These are phyloP conservation scores for Eristalis tenax DNA, from an alignment of 2,888 invertebrate species.

Conservation along the genomic window DNA sequence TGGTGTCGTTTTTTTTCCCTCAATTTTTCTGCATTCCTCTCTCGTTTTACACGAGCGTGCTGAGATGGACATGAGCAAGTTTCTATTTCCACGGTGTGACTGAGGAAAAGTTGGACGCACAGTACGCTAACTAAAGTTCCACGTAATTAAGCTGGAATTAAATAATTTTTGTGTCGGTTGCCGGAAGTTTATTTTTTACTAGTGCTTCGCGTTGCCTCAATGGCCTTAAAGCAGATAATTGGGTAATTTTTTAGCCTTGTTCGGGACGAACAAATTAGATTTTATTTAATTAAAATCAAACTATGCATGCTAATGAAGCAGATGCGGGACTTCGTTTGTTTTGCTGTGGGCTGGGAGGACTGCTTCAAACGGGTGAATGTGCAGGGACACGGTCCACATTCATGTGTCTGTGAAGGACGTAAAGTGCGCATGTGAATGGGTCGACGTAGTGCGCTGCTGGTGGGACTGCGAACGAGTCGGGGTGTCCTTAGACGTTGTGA, in stretches of 20 bases:
- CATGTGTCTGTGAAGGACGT: not conserved
- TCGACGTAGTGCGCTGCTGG: not conserved
- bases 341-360: not conserved
- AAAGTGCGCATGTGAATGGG: not conserved
- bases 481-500: not conserved
- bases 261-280: constrained; percentile 14
- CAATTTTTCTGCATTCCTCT: not conserved
- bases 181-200: not conserved
- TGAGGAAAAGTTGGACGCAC: constrained; percentile 18
- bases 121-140: constrained; percentile 42
- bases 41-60: not conserved
- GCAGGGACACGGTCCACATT: not conserved
- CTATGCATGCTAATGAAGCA: constrained; percentile 40
- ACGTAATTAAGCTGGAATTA: constrained; percentile 59
- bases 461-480: not conserved
- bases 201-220: not conserved
- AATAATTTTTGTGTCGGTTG: constrained; percentile 16
- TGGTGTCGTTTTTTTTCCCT: not conserved
- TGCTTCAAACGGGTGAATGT: not conserved
- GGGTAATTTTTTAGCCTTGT: constrained; percentile 25
- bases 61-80: constrained; percentile 38
- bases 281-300: constrained; percentile 43
- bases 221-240: constrained; percentile 17
- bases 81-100: constrained; percentile 26
- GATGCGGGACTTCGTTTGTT: not conserved